Percentiles rank a stretch among this genome's conserved stretches.
Conservation (phyloP, 64 coral and sea anemone species). For the Porites lutea region DNA sequence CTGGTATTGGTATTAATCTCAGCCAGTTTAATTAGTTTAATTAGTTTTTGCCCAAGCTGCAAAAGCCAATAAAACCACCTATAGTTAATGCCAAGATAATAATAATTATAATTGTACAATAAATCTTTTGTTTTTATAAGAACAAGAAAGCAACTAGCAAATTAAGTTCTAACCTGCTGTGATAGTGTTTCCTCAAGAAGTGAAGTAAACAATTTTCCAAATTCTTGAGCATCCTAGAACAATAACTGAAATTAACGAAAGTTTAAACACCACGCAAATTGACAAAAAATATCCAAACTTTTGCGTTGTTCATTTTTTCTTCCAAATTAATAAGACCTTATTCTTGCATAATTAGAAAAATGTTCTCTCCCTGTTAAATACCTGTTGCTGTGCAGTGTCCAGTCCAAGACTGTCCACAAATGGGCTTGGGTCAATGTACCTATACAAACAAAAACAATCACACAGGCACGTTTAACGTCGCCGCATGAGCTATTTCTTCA, state of each 20-base stretch:
- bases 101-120: neutral
- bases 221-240: constrained; percentile 94
- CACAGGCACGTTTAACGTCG: neutral
- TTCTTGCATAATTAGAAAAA: too few species aligned
- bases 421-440: constrained; percentile 95
- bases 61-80: too few species aligned
- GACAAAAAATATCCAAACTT: too few species aligned
- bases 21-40: too few species aligned
- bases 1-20: too few species aligned
- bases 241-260: neutral
- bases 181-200: constrained; percentile 96
- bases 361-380: neutral
- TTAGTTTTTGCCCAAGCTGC: too few species aligned
- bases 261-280: too few species aligned
- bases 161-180: constrained; percentile 65
- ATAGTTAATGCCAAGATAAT: neutral
- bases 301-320: too few species aligned
- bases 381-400: constrained; percentile 94
- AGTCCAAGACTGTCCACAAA: constrained; percentile 90
- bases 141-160: neutral
- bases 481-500: too few species aligned
- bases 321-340: too few species aligned
- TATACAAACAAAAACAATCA: neutral
- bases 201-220: constrained; percentile 96
- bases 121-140: neutral